Conservation (phyloP, 2,113 vertebrate genomes). For the Atlantisia rogersi region DNA sequence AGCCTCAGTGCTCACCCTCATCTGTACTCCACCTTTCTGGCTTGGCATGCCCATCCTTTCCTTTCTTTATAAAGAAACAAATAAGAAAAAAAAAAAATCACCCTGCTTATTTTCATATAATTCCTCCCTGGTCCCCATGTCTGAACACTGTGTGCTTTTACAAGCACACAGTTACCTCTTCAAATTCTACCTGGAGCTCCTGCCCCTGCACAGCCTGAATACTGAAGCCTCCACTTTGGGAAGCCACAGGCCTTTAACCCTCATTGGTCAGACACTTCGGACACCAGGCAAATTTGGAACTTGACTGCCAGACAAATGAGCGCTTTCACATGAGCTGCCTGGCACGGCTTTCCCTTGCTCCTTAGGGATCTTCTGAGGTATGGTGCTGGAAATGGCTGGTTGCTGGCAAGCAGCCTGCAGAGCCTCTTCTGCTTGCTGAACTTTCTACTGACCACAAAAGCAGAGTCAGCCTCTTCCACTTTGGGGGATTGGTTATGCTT, state of each 20-base stretch:
- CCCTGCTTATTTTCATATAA: not conserved
- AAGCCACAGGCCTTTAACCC: not conserved
- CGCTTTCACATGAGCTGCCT: not conserved
- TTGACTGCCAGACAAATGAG: not conserved
- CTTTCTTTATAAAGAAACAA: slow-evolving; percentile 50
- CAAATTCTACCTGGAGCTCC: not conserved
- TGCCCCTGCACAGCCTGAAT: not conserved
- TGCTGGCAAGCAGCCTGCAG: not conserved
- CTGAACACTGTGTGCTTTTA: not conserved
- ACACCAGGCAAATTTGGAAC: not conserved
- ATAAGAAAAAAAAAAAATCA: not conserved
- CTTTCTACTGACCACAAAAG: not conserved
- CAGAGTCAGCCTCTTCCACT: not conserved
- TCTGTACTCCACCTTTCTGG: not conserved
- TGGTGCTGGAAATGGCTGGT: not conserved
- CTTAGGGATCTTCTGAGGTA: not conserved
- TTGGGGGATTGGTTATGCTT: not conserved
- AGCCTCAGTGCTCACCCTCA: not conserved
- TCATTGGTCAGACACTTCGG: not conserved
- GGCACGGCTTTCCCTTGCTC: not conserved
- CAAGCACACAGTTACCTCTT: not conserved
- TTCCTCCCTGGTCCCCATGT: not conserved
- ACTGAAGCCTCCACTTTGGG: not conserved
- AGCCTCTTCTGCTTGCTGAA: not conserved
- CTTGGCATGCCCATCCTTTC: not conserved